These are phyloP conservation scores for Aphaenogaster ashmeadi DNA, from an alignment of 1,140 invertebrate species.

Conservation along the genomic window DNA sequence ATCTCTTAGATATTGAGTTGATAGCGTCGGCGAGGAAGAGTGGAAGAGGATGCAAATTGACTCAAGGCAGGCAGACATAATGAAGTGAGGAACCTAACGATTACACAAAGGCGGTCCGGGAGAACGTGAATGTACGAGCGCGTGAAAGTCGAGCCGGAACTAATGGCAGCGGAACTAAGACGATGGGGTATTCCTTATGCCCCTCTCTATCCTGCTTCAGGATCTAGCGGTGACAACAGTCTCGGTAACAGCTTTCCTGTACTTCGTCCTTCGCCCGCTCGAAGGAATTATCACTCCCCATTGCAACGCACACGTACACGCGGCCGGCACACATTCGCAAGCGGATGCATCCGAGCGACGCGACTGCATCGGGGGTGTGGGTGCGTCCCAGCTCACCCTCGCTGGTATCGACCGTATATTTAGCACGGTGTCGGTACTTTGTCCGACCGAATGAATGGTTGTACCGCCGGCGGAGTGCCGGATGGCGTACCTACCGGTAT, in stretches of 20 bases:
- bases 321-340: not conserved
- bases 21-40: not conserved
- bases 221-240: constrained; percentile 70
- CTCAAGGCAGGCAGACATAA: constrained; percentile 36
- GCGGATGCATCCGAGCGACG: constrained; percentile 18
- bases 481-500: constrained; percentile 68
- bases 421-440: constrained; percentile 82
- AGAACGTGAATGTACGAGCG: constrained; percentile 45
- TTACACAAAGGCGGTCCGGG: constrained; percentile 66
- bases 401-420: constrained; percentile 79
- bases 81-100: constrained; percentile 73
- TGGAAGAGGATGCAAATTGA: constrained; percentile 24
- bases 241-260: constrained; percentile 74
- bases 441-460: constrained; percentile 80
- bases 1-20: not conserved
- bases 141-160: constrained; percentile 71
- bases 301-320: not conserved
- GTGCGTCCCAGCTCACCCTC: constrained; percentile 47
- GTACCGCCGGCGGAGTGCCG: constrained; percentile 68
- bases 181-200: constrained; percentile 71
- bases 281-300: constrained; percentile 73
- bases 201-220: constrained; percentile 33
- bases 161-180: constrained; percentile 67
- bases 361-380: constrained; percentile 12
- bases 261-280: constrained; percentile 67